Percentiles rank a stretch among this genome's conserved stretches.
Conservation (phyloP, 1,140 invertebrate genomes). For the Zeugodacus cucurbitae region DNA sequence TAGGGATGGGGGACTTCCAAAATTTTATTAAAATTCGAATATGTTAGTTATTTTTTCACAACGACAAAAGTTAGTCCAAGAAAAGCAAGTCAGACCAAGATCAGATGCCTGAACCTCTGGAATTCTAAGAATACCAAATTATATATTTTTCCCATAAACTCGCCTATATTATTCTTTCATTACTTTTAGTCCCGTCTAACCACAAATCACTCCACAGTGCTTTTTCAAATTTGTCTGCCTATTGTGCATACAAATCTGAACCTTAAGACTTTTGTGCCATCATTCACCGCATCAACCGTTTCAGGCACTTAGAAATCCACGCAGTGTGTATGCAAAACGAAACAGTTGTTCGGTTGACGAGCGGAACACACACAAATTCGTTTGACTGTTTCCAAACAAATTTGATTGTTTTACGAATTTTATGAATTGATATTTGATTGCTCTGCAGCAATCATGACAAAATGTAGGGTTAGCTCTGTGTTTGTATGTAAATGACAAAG, state of each 20-base stretch:
- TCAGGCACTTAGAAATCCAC: background rate
- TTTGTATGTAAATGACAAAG: background rate
- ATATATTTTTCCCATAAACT: too few relatives aligned
- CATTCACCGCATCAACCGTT: background rate
- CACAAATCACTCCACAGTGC: background rate
- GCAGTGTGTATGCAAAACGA: background rate
- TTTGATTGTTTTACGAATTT: slow-evolving; percentile 41
- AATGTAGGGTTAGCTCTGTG: background rate
- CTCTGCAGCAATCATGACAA: background rate
- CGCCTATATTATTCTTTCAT: too few relatives aligned
- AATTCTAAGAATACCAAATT: too few relatives aligned
- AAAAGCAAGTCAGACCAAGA: too few relatives aligned
- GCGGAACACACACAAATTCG: background rate
- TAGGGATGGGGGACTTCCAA: too few relatives aligned
- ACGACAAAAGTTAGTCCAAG: too few relatives aligned
- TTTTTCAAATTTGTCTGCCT: background rate
- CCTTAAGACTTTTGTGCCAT: background rate
- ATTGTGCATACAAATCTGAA: slow-evolving; percentile 11
- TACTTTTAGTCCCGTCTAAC: too few relatives aligned
- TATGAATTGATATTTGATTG: slow-evolving; percentile 44
- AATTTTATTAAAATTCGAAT: too few relatives aligned
- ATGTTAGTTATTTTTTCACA: too few relatives aligned
- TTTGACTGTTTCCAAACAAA: slow-evolving; percentile 25
- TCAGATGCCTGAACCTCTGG: too few relatives aligned
- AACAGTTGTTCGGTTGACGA: background rate